Evolutionary conservation across 2,113 vertebrate species (phyloP).

Genomic region (Semicossyphus pulcher): DNA sequence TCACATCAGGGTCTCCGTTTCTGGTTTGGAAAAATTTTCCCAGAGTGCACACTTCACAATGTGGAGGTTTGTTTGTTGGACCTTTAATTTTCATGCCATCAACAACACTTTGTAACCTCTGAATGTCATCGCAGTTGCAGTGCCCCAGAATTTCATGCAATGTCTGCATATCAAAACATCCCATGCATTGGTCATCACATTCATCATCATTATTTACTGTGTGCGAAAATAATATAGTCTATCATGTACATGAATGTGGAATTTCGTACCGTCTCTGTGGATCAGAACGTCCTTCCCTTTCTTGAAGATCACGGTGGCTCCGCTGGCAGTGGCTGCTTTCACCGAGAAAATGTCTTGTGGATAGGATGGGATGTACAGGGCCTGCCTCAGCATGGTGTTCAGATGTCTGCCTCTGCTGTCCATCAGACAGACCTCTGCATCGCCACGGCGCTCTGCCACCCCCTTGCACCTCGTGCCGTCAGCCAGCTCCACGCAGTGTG

Average conservation of each 20-base stretch:
- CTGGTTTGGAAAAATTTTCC: not conserved
- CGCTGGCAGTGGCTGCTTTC: not conserved
- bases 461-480: not conserved
- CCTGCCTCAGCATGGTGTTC: not conserved
- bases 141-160: no score
- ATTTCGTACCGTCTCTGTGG: not conserved
- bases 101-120: not conserved
- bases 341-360: not conserved
- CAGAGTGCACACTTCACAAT: not conserved
- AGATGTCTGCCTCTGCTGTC: not conserved
- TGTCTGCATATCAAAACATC: no score
- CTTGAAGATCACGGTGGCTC: not conserved
- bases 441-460: not conserved
- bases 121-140: not conserved
- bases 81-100: not conserved
- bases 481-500: not conserved
- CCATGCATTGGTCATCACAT: no score
- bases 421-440: not conserved
- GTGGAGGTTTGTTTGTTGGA: not conserved
- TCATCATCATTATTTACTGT: not conserved
- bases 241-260: not conserved
- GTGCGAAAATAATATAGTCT: constrained; percentile 12
- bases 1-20: constrained; percentile 9
- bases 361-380: not conserved
- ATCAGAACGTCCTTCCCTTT: not conserved